Evolutionary conservation across 2,888 invertebrate species (phyloP).

Genomic region (Cheiracanthium punctorium): DNA sequence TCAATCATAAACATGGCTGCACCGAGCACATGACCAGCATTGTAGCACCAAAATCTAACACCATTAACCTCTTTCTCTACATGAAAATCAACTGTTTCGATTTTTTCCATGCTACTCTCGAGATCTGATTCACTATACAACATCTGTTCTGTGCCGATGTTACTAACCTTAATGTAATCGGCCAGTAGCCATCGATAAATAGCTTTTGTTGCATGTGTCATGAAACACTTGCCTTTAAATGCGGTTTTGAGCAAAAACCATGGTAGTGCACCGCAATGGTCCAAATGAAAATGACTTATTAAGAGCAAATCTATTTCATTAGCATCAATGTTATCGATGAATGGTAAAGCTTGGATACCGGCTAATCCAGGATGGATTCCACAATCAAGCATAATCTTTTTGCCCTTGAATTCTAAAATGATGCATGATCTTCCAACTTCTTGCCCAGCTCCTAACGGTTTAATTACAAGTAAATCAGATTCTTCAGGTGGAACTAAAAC

Average conservation of each 20-base stretch:
- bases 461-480: slow-evolving; percentile 71
- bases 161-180: slow-evolving; percentile 99
- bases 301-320: slow-evolving; percentile 94
- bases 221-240: slow-evolving; percentile 97
- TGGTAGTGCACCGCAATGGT: slow-evolving; percentile 97
- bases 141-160: slow-evolving; percentile 97
- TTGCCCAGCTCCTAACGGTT: slow-evolving; percentile 91
- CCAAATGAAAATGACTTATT: slow-evolving; percentile 92
- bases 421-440: slow-evolving; percentile 99
- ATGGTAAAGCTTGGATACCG: slow-evolving; percentile 98
- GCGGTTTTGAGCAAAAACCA: slow-evolving; percentile 98
- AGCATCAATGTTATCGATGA: slow-evolving; percentile 97
- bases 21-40: slow-evolving; percentile 98
- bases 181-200: slow-evolving; percentile 98
- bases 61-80: slow-evolving; percentile 97
- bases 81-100: slow-evolving; percentile 98
- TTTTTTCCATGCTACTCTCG: slow-evolving; percentile 98
- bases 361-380: slow-evolving; percentile 95
- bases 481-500: slow-evolving; percentile 64
- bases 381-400: slow-evolving; percentile 98
- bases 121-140: slow-evolving; percentile 97
- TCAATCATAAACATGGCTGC: slow-evolving; percentile 99
- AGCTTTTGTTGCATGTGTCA: slow-evolving; percentile 99
- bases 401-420: slow-evolving; percentile 98
- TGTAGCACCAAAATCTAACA: slow-evolving; percentile 97